Evolutionary conservation across 2,888 invertebrate genomes (phyloP).

Genomic region (Empis livida): DNA sequence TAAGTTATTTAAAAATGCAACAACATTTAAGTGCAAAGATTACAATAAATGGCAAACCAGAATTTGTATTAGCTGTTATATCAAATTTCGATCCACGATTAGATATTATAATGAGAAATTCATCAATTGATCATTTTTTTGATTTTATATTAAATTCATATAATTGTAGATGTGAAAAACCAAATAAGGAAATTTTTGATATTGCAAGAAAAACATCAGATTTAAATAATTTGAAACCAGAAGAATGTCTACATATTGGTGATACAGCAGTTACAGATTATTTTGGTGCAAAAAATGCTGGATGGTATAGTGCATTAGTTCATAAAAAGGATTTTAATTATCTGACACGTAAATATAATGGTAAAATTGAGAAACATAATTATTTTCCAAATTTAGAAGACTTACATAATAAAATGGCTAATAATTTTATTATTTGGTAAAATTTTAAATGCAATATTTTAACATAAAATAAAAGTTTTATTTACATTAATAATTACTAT

Average conservation of each 20-base stretch:
- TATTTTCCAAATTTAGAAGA: slow-evolving; percentile 40
- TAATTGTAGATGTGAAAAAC: slow-evolving; percentile 59
- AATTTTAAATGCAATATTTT: background rate
- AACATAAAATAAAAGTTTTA: too few species aligned
- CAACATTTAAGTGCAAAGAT: slow-evolving; percentile 19
- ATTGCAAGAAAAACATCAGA: slow-evolving; percentile 42
- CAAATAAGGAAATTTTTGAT: slow-evolving; percentile 57
- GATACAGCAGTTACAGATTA: slow-evolving; percentile 67
- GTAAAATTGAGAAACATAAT: slow-evolving; percentile 30
- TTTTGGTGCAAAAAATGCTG: slow-evolving; percentile 55
- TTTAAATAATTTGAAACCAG: slow-evolving; percentile 36
- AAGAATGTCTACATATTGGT: slow-evolving; percentile 70
- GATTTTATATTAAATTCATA: slow-evolving; percentile 72
- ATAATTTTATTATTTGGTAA: slow-evolving; percentile 29
- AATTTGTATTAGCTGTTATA: slow-evolving; percentile 53
- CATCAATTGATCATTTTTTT: slow-evolving; percentile 57
- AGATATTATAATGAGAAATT: slow-evolving; percentile 48
- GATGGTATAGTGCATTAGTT: slow-evolving; percentile 57
- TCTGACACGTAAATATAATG: slow-evolving; percentile 33
- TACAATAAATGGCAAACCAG: slow-evolving; percentile 11
- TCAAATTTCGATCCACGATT: slow-evolving; percentile 84
- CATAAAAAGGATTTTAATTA: slow-evolving; percentile 31
- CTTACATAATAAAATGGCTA: slow-evolving; percentile 35
- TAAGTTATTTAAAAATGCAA: slow-evolving; percentile 41
- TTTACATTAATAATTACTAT: background rate